Evolutionary conservation across 2,797 vertebrate genomes (phyloP), one percentile per base, ranked within the genome.

Genomic region (Oreonectes daqikongensis): DNA sequence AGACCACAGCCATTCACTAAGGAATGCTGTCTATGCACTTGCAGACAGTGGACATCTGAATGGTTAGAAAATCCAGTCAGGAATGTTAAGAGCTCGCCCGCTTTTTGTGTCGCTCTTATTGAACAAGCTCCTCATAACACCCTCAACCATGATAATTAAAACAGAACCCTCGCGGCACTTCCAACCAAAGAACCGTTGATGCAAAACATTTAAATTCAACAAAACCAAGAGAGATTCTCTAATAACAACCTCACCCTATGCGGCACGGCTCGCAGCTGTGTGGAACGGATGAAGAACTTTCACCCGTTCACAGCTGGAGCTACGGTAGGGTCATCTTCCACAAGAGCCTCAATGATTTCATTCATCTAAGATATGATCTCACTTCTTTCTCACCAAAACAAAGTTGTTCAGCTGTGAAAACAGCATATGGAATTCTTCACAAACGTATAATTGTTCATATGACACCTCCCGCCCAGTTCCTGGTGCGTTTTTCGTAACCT

Each of bases 221-320:
- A 77, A 83, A 77, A 28, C 48, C 6, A 20, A 60, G 42, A 68
- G n/a, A 11, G 5, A 80, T 82, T 83, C 76, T 79, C 63, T 35
- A 2, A 79, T 30, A 75, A 11, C 24, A 63, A 35, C 52, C 83
- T 83, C 78, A 73, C 28, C 20, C 72, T 75, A 80, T 66, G 59
- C 77, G 48, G 65, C 20, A 66, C 57, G 38, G 18, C 44, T 12
- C 59, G 83, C 88, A 92, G 86, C 88, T 92, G 89, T 83, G 87
- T 66, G 77, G 87, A 86, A 82, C 12, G 69, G 80, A 84, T 79
- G 14, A 55, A 75, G 26, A 50, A 82, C 83, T 86, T 85, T 88
- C 72, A 81, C 85, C 81, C 85, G 83, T 75, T 22, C 84, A 79
- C 90, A 91, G 89, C 90, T 91, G 88, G 85, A 88, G 85, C 78